Base-by-base conservation (phyloP, 2,888 invertebrate species). In the Nomada hirtipes region DNA sequence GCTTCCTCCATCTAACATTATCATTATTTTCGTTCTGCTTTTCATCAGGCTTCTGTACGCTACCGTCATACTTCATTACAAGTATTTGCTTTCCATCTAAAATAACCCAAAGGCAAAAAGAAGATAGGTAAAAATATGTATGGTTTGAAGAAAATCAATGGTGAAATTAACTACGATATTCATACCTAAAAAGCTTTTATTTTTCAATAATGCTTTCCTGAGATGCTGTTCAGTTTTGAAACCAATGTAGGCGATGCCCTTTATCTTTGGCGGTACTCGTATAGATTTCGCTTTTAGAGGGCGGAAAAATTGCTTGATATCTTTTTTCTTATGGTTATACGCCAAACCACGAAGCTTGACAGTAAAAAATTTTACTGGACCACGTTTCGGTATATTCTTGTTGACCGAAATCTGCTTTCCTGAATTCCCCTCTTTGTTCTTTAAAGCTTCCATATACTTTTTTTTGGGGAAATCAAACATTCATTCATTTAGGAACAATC, bases 161-260 rank as follows among this genome's bases (percentile, higher is more conserved):
- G 61, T 36, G 52, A 64, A 52, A 26, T 20, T 9, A 69, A 70
- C 44, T n/a, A 61, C n/a, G 0, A 15, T 42, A 55, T 63, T 91
- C 94, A 94, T 95, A 97, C 97, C 96, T 90, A 98, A 95, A 92
- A 98, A 98, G 91, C 97, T 97, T 94, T 97, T 97, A 92, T 98
- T 96, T 93, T 98, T 98, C 67, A 95, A 94, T 87, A 98, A 94
- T 2, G 98, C 98, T 90, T 97, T 96, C 47, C 96, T 96, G 90
- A 97, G 95, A 85, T 97, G 97, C 83, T 96, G 96, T 91, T 98
- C 97, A 4, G 96, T 96, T 93, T 97, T 96, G 90, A 99, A 98
- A 2, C 98, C 98, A n/a, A 98, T 97, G 94, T 97, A 98, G 57
- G 98, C 98, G 90, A 98, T 97, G 9, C 98, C 98, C 91, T 97